A percentile compares a stretch with the other conserved stretches of the same genome.
phyloP scores from a whole-genome alignment of 1,140 invertebrate species.

The Dufourea novaeangliae region DNA sequence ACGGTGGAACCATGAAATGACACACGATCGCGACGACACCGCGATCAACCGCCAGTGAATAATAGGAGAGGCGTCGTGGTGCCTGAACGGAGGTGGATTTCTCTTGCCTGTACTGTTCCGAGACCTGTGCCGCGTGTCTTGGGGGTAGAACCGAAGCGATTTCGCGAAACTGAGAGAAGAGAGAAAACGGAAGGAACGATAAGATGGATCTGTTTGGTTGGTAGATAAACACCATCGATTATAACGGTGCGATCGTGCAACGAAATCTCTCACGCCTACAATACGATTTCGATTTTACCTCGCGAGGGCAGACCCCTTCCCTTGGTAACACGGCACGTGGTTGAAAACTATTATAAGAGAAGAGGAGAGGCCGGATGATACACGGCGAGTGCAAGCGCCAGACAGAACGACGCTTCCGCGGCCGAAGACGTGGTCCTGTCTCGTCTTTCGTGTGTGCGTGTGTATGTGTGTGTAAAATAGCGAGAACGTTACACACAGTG shows the following conservation, averaged over 20 bases:
- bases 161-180: not conserved
- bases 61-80: not conserved
- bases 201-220: not conserved
- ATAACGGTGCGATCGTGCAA: not conserved
- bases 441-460: constrained; percentile 18
- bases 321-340: constrained; percentile 58
- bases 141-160: too few relatives aligned
- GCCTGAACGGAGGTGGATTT: not conserved
- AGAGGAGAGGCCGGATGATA: constrained; percentile 16
- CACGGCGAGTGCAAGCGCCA: constrained; percentile 44
- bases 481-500: not conserved
- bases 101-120: not conserved
- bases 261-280: not conserved
- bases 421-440: constrained; percentile 42
- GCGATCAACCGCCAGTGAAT: not conserved
- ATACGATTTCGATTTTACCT: not conserved
- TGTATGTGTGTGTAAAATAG: not conserved
- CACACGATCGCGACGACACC: constrained; percentile 6
- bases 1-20: not conserved
- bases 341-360: constrained; percentile 57
- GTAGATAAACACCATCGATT: constrained; percentile 24
- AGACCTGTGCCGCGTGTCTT: not conserved
- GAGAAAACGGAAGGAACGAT: not conserved
- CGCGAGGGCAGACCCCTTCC: constrained; percentile 4
- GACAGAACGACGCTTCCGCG: constrained; percentile 63